A percentile compares a stretch with the other conserved stretches of the same genome.
Conservation (phyloP, 2,888 invertebrate species). For the Phengaris alcon region DNA sequence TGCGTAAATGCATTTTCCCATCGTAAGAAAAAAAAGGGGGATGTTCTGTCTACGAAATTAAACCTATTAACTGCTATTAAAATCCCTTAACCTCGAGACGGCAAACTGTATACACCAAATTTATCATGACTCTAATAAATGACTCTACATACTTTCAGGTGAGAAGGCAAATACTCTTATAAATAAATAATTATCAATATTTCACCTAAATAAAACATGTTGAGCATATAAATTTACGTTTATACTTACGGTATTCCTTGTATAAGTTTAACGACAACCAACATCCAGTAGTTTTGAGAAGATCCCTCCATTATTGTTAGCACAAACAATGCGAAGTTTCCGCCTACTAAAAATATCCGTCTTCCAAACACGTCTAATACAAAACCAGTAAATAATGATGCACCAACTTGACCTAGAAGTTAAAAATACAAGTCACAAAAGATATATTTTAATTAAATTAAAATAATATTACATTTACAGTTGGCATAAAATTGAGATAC, state of each 20-base stretch:
- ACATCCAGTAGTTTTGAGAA: constrained; percentile 54
- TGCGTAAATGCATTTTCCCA: too few species aligned
- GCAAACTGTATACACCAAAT: too few species aligned
- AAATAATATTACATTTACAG: neutral
- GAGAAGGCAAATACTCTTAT: too few species aligned
- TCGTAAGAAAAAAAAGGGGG: too few species aligned
- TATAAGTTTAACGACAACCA: constrained; percentile 49
- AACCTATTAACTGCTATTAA: too few species aligned
- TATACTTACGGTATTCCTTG: constrained; percentile 48
- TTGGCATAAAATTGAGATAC: neutral
- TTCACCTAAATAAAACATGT: neutral
- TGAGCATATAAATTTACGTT: neutral
- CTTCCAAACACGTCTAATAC: constrained; percentile 56
- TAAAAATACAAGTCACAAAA: neutral
- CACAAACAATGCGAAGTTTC: constrained; percentile 49
- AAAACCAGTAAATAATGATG: constrained; percentile 52
- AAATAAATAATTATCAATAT: too few species aligned
- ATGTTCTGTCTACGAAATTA: too few species aligned
- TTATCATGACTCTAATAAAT: too few species aligned
- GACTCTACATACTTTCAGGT: too few species aligned
- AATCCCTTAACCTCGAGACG: too few species aligned
- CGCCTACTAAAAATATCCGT: constrained; percentile 50
- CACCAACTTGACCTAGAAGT: constrained; percentile 53
- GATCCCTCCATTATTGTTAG: constrained; percentile 50
- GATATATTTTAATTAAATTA: neutral